A percentile compares a stretch with the other conserved stretches of the same genome.
Evolutionary conservation across 2,797 vertebrate genomes (phyloP).

Genomic region (Melanotaenia parkinsoni): DNA sequence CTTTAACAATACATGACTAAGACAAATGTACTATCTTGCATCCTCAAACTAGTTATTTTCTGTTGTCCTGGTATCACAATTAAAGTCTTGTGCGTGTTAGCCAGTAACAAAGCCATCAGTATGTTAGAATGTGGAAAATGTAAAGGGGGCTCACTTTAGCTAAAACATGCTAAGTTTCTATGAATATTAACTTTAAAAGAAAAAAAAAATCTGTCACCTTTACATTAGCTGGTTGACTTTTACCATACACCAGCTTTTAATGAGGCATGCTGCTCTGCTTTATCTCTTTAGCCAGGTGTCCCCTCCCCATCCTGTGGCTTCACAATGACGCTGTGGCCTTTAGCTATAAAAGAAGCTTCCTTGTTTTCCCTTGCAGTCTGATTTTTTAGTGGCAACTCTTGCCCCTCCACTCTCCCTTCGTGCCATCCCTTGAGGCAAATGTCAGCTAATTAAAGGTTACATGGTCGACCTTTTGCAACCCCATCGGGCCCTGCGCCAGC

Average conservation of each 20-base stretch:
- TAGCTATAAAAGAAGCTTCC: conserved; percentile 36
- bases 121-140: not conserved
- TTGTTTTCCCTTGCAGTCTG: conserved; percentile 29
- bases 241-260: conserved; percentile 16
- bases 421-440: conserved; percentile 77
- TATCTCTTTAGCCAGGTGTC: conserved; percentile 39
- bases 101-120: too few relatives aligned
- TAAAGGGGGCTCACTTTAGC: not conserved
- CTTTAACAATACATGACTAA: too few relatives aligned
- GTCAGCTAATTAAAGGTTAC: conserved; percentile 82
- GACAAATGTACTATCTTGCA: too few relatives aligned
- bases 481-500: conserved; percentile 35
- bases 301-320: conserved; percentile 26
- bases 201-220: not conserved
- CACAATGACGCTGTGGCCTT: conserved; percentile 64
- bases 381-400: conserved; percentile 26
- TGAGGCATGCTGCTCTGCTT: conserved; percentile 34
- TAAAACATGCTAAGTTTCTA: not conserved
- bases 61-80: too few relatives aligned
- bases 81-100: too few relatives aligned
- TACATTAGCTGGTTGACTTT: conserved; percentile 22
- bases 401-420: conserved; percentile 26
- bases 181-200: not conserved
- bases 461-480: conserved; percentile 74
- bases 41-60: too few relatives aligned